These are phyloP conservation scores for Lampris megalopsis DNA, from an alignment of 2,113 vertebrate genomes.

Conservation along the genomic window DNA sequence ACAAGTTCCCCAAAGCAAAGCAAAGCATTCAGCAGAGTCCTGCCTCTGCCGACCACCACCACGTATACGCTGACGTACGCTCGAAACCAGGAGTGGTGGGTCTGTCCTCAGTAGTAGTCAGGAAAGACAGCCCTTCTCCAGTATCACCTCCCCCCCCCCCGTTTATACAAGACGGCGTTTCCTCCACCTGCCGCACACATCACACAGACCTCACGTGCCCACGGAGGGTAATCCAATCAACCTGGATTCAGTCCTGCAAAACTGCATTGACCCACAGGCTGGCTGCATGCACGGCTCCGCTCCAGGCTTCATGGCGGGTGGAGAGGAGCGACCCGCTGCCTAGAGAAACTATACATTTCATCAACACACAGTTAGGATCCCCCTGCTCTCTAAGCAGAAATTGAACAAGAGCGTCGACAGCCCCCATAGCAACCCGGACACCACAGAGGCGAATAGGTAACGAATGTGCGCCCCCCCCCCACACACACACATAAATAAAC, in stretches of 20 bases:
- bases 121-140: no score
- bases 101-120: no score
- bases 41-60: neutral
- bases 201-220: conserved; percentile 37
- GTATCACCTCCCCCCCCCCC: no score
- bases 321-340: conserved; percentile 29
- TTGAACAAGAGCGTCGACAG: neutral
- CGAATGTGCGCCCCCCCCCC: no score
- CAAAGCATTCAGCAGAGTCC: no score
- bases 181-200: neutral
- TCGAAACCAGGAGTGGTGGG: no score
- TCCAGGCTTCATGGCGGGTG: neutral
- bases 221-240: conserved; percentile 68
- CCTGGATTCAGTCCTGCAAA: conserved; percentile 58
- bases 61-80: no score
- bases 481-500: no score
- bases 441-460: no score
- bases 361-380: conserved; percentile 40
- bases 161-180: no score
- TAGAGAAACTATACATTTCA: conserved; percentile 56
- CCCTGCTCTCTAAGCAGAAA: conserved; percentile 20
- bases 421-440: no score
- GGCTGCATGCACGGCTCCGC: conserved; percentile 3
- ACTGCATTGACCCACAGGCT: conserved; percentile 26
- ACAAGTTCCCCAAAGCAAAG: no score